Evolutionary conservation across 2,113 vertebrate genomes (phyloP), one percentile per base, ranked within the genome.

Genomic region (Nycticorax nycticorax): DNA sequence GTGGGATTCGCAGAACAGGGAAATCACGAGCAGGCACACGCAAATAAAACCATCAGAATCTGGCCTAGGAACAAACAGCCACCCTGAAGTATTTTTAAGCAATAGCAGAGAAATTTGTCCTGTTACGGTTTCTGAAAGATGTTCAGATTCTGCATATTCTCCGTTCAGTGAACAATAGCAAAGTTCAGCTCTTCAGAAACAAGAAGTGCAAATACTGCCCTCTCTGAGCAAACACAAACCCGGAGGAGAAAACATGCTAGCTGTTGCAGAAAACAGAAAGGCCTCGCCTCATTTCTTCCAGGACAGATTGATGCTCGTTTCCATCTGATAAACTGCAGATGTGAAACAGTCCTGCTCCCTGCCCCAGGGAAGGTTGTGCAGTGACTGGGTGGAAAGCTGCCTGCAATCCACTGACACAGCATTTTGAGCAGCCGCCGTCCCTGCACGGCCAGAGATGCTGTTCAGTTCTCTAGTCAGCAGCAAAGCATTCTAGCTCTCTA

Each of bases 271-370:
- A 96, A 96, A 26, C 71, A 93, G 96, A 96, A 97, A 92, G 73
- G 74, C 88, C 92, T 95, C 39, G 39, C 82, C 84, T 95, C 91
- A 78, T 93, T 73, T 97, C 96, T 98, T 95, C 74, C 96, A 96
- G 96, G 95, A 95, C 88, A 97, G 97, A 88, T 94, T 77, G 79
- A 43, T 85, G n/a, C 93, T 96, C 63, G 33, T 96, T 97, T 97
- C 97, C 68, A 77, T 96, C 94, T 97, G 93, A 96, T 92, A 97
- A 96, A 96, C 93, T 86, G 96, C 97, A 97, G 97, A 95, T 97
- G 97, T 97, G 95, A 97, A 98, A 53, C 55, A 74, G 67, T 48
- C 53, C 55, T 39, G 43, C 32, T 97, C 86, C 71, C 96, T 59
- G 89, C 98, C 96, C 75, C 92, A 93, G 92, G 95, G 84, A 95